A percentile compares a stretch with the other conserved stretches of the same genome.
Conservation (phyloP, 2,113 vertebrate species). For the Piprites chloris region DNA sequence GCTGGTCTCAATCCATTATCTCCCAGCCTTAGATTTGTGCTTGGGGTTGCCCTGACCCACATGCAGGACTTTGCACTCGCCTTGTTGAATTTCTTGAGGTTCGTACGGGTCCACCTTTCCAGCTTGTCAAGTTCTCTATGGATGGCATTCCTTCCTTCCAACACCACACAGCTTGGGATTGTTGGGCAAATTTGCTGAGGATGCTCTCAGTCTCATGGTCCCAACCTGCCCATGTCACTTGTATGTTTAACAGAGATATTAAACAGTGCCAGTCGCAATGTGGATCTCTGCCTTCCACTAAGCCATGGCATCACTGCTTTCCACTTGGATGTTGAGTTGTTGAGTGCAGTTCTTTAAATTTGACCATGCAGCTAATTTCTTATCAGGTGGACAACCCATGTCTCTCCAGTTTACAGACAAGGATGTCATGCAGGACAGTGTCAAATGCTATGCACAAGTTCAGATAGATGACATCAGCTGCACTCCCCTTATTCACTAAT, state of each 20-base stretch:
- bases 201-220: not conserved
- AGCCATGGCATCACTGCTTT: too few relatives aligned
- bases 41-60: not conserved
- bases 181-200: not conserved
- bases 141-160: not conserved
- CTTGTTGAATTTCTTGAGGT: not conserved
- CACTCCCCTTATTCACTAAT: not conserved
- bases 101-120: accelerated
- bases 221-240: not conserved
- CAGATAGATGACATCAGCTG: not conserved
- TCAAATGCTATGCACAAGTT: not conserved
- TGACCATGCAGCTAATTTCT: not conserved
- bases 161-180: not conserved
- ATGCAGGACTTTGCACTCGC: too few relatives aligned
- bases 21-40: not conserved
- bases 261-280: not conserved
- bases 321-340: not conserved
- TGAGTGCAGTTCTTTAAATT: not conserved
- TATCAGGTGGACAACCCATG: not conserved
- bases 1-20: not conserved
- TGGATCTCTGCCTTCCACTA: too few relatives aligned
- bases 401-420: not conserved
- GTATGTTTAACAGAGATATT: not conserved
- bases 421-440: not conserved
- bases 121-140: not conserved